Evolutionary conservation across 2,113 vertebrate species (phyloP).

Genomic region (Redunca redunca): DNA sequence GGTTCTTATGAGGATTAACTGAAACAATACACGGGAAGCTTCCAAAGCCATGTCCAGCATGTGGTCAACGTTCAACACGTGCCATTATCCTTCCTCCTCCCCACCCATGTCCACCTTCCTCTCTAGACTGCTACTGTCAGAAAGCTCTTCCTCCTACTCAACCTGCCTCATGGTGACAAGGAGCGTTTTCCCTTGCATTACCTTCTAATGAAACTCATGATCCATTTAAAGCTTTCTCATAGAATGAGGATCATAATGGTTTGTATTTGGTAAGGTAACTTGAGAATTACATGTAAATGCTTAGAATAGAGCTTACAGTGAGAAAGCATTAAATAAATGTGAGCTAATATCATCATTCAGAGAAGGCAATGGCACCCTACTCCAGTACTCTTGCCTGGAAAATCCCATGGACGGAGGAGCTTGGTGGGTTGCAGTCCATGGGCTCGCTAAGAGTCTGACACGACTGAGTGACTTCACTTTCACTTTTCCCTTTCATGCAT

Average conservation of each 20-base stretch:
- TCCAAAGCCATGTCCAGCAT: background rate
- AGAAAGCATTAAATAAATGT: background rate
- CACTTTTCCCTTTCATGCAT: too few species aligned
- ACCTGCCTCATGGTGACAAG: background rate
- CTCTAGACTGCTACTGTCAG: background rate
- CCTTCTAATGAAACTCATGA: background rate
- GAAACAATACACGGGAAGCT: background rate
- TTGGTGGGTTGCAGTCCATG: too few species aligned
- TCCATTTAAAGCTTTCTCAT: background rate
- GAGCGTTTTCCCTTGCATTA: background rate
- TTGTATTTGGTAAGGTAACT: background rate
- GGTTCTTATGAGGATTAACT: background rate
- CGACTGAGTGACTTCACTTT: too few species aligned
- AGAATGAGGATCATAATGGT: background rate
- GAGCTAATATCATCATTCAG: background rate
- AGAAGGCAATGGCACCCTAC: too few species aligned
- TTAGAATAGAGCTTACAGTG: background rate
- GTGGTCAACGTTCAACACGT: background rate
- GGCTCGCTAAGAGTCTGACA: too few species aligned
- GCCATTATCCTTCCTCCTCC: background rate
- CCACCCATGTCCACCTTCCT: background rate
- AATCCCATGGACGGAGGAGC: too few species aligned
- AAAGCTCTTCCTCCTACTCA: background rate
- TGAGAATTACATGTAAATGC: background rate
- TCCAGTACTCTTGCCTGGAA: too few species aligned